phyloP scores from a whole-genome alignment of 2,113 vertebrate genomes.

The Rhinolophus ferrumequinum region DNA sequence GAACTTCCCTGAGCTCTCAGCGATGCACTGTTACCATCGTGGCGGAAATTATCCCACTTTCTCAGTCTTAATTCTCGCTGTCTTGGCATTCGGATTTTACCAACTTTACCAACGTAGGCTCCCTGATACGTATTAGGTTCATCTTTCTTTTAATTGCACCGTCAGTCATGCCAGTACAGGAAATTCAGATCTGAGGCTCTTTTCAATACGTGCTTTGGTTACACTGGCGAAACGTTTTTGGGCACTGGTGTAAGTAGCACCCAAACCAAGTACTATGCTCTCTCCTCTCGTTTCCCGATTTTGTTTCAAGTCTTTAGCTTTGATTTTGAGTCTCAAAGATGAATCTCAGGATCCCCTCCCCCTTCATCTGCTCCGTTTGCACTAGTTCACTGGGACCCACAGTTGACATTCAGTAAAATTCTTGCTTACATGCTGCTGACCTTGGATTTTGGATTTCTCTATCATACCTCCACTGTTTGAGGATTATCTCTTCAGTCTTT shows the following conservation, averaged over 20 bases:
- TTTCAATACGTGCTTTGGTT: not conserved
- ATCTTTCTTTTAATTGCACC: not conserved
- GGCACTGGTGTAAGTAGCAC: not conserved
- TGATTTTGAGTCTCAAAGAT: not conserved
- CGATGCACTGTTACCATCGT: not conserved
- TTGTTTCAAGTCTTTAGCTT: not conserved
- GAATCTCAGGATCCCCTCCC: not conserved
- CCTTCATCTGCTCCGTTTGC: not conserved
- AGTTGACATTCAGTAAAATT: not conserved
- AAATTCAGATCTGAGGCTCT: not conserved
- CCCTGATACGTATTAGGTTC: not conserved
- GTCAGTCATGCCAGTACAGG: not conserved
- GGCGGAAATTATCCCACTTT: not conserved
- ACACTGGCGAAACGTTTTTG: not conserved
- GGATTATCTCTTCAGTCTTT: not conserved
- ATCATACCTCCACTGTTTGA: not conserved
- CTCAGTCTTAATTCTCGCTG: not conserved
- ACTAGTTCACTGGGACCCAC: not conserved
- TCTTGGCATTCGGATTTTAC: not conserved
- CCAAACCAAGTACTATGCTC: not conserved
- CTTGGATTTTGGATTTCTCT: not conserved
- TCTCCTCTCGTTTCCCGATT: not conserved
- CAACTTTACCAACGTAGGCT: not conserved
- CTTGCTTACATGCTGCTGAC: not conserved
- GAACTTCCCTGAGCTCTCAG: not conserved